Conservation (phyloP, 2,888 invertebrate species). For the Leistus spinibarbis region DNA sequence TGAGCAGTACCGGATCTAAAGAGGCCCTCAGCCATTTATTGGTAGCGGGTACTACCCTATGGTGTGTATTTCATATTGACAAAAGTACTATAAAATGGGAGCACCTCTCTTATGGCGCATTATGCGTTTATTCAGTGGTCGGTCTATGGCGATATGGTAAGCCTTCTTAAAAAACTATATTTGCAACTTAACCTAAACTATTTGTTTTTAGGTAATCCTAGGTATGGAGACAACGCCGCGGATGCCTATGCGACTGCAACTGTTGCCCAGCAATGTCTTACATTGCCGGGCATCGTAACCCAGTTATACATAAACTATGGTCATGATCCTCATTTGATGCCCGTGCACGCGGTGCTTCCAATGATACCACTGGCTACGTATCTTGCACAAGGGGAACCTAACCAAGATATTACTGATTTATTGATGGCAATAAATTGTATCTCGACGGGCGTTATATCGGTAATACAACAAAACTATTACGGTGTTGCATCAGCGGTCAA, state of each 20-base stretch:
- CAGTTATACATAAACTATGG: slow-evolving; percentile 46
- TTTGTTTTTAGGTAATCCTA: slow-evolving; percentile 51
- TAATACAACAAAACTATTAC: slow-evolving; percentile 50
- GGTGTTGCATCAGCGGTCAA: slow-evolving; percentile 47
- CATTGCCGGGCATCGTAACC: slow-evolving; percentile 48
- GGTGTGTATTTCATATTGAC: slow-evolving; percentile 23
- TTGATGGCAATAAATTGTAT: slow-evolving; percentile 47
- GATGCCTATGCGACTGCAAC: slow-evolving; percentile 47
- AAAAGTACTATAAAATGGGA: slow-evolving; percentile 41
- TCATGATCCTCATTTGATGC: slow-evolving; percentile 42
- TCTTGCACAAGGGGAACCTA: slow-evolving; percentile 42
- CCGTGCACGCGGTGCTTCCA: slow-evolving; percentile 28
- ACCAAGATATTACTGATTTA: slow-evolving; percentile 44
- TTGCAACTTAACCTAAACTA: neutral
- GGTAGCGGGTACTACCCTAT: slow-evolving; percentile 26
- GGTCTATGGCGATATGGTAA: slow-evolving; percentile 54
- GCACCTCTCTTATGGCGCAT: slow-evolving; percentile 48
- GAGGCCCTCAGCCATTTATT: slow-evolving; percentile 27
- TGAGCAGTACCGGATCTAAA: slow-evolving; percentile 5
- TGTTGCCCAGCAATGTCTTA: slow-evolving; percentile 47
- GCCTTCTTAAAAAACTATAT: slow-evolving; percentile 5
- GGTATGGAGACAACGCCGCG: slow-evolving; percentile 48
- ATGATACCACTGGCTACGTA: slow-evolving; percentile 47
- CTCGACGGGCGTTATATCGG: slow-evolving; percentile 48
- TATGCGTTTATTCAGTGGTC: slow-evolving; percentile 50